Evolutionary conservation across 2,888 invertebrate genomes (phyloP).

Genomic region (Megalurothrips usitatus): DNA sequence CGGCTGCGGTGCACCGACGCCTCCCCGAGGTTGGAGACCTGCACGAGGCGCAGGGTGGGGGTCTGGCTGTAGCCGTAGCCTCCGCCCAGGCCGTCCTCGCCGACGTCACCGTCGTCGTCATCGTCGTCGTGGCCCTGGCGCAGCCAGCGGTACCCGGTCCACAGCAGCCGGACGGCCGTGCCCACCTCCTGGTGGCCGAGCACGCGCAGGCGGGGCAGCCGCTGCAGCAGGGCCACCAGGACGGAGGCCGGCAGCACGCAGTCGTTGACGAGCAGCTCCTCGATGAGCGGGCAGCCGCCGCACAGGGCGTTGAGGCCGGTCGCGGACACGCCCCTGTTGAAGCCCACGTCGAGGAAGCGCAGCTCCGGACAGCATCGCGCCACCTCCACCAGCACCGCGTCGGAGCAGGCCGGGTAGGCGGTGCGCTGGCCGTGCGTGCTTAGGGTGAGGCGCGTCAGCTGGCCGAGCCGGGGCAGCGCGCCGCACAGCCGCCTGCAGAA

Average conservation of each 20-base stretch:
- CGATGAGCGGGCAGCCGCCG: conserved; percentile 9
- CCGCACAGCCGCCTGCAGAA: neutral
- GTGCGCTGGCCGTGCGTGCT: conserved; percentile 4
- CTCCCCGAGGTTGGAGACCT: neutral
- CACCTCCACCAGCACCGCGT: neutral
- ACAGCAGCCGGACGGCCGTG: neutral
- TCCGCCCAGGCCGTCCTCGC: neutral
- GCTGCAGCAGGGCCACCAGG: neutral
- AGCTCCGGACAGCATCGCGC: neutral
- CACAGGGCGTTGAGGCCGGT: neutral
- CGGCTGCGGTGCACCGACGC: neutral
- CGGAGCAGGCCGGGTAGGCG: neutral
- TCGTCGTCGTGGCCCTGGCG: neutral
- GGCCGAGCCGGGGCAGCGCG: neutral
- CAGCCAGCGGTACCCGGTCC: neutral
- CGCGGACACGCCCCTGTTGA: neutral
- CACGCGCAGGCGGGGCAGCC: conserved; percentile 4
- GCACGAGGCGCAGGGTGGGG: neutral
- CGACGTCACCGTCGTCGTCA: neutral
- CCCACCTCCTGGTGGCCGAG: conserved; percentile 21
- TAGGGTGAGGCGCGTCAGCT: neutral
- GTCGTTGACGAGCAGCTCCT: conserved; percentile 15
- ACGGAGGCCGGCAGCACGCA: conserved; percentile 9
- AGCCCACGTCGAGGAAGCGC: neutral
- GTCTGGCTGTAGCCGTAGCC: neutral